Base-by-base conservation (phyloP, 2,113 vertebrate species). In the Oxyura jamaicensis region DNA sequence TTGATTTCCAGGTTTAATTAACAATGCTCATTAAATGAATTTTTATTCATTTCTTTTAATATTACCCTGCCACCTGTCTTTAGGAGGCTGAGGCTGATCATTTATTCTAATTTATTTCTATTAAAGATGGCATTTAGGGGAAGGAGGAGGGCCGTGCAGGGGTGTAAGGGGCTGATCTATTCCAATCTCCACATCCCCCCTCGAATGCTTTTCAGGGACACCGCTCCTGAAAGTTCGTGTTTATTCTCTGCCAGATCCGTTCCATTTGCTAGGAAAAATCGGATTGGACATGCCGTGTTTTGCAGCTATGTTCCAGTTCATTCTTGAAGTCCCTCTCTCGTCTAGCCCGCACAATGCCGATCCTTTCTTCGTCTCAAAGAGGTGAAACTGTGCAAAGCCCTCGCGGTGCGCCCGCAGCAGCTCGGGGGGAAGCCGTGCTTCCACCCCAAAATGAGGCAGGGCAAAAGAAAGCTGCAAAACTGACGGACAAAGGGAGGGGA, bases 1-100 rank as follows among this genome's bases (percentile, higher is more conserved):
- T 98, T 97, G 96, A 97, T 97, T 97, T 98, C 95, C 97, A 98
- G 97, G 96, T 98, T 98, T 98, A 98, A 98, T 98, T 98, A 98
- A 98, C 97, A 97, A 97, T 96, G 96, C 97, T 97, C 97, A 98
- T 98, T 98, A 98, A 98, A 96, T 90, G 96, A 72, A 94, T 98
- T 97, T 97, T 97, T 97, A 97, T 98, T 97, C 95, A 96, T 97
- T 96, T 97, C 96, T 97, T 97, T 98, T 97, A 96, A 97, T 98
- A 98, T 98, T 76, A 87, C 86, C 84, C 95, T 76, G 93, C 96
- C 97, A 98, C 97, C 97, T 97, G 97, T 97, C 97, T 98, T 97
- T 92, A 94, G 95, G 96, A 94, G 60, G 96, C 68, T 82, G 86
- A 52, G 83, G 91, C 94, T 96, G 95, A 95, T 96, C 93, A n/a